Evolutionary conservation across 2,113 vertebrate genomes (phyloP).

Genomic region (Siphamia tubifer): DNA sequence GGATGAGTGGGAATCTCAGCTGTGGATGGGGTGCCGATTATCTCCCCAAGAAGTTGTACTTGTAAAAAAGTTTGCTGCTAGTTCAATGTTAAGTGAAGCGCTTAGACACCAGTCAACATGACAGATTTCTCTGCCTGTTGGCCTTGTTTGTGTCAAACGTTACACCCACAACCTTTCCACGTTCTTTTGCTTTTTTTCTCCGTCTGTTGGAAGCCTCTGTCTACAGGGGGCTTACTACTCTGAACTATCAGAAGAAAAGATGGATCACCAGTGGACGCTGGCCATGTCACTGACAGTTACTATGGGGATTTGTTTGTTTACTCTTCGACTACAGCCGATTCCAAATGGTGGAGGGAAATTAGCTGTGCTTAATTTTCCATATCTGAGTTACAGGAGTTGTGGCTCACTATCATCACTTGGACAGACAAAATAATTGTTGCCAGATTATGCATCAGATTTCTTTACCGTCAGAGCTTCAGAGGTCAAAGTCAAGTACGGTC

Average conservation of each 20-base stretch:
- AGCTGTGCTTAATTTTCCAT: constrained; percentile 15
- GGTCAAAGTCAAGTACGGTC: constrained; percentile 43
- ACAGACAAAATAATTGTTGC: constrained; percentile 9
- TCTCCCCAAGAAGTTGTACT: constrained; percentile 42
- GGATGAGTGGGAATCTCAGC: constrained; percentile 45
- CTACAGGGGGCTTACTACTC: constrained; percentile 11
- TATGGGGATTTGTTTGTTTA: constrained; percentile 16
- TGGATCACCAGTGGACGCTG: background rate
- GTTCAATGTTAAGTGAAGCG: constrained; percentile 53
- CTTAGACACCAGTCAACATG: constrained; percentile 36
- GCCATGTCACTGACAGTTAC: constrained; percentile 23
- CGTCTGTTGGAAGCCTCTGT: constrained; percentile 10
- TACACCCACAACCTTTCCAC: constrained; percentile 25
- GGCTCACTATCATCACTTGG: background rate
- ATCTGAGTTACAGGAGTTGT: background rate
- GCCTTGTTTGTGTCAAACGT: constrained; percentile 40
- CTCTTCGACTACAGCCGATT: background rate
- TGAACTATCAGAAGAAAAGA: constrained; percentile 26
- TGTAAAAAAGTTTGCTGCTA: constrained; percentile 28
- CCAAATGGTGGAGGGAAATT: too few species aligned
- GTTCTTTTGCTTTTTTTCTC: constrained; percentile 1
- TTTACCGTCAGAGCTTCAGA: constrained; percentile 34
- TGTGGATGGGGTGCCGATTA: constrained; percentile 40
- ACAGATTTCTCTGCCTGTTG: constrained; percentile 44
- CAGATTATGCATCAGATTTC: constrained; percentile 24